These are phyloP conservation scores for Drosophila simulans DNA, from an alignment of 1,140 invertebrate genomes.

Conservation along the genomic window DNA sequence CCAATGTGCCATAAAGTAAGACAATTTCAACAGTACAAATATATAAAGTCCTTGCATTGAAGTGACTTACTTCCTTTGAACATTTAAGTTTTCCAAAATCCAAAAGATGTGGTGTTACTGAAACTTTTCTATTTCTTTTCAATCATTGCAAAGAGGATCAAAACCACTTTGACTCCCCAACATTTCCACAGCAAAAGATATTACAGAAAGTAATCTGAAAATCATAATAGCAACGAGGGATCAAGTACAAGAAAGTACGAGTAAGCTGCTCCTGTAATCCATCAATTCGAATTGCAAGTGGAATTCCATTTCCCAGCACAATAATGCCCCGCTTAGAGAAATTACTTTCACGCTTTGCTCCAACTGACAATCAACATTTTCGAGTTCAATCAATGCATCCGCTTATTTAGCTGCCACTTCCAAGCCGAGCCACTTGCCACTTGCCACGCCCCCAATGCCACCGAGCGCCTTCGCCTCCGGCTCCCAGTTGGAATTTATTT, in stretches of 20 bases:
- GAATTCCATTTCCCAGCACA: constrained; percentile 21
- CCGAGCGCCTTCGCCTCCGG: neutral
- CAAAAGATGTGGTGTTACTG: too few relatives aligned
- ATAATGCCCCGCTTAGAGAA: constrained; percentile 43
- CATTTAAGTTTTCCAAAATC: too few relatives aligned
- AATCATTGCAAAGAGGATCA: neutral
- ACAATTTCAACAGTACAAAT: neutral
- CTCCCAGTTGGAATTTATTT: constrained; percentile 64
- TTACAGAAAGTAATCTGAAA: neutral
- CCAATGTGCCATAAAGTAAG: neutral
- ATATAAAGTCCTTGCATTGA: neutral
- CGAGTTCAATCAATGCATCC: constrained; percentile 67
- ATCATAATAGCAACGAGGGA: neutral
- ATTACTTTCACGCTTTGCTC: constrained; percentile 42
- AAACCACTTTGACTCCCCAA: neutral
- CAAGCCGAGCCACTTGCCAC: constrained; percentile 34
- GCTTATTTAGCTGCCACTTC: constrained; percentile 64
- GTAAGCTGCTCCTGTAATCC: constrained; percentile 14
- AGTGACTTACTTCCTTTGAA: too few relatives aligned
- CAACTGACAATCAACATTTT: constrained; percentile 59
- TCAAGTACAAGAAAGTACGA: too few relatives aligned
- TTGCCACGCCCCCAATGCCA: constrained; percentile 7
- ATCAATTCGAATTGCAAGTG: constrained; percentile 20
- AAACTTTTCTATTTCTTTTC: too few relatives aligned
- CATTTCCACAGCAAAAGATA: neutral